Base-by-base conservation (phyloP, 2,888 invertebrate genomes). In the Lithosia quadra region DNA sequence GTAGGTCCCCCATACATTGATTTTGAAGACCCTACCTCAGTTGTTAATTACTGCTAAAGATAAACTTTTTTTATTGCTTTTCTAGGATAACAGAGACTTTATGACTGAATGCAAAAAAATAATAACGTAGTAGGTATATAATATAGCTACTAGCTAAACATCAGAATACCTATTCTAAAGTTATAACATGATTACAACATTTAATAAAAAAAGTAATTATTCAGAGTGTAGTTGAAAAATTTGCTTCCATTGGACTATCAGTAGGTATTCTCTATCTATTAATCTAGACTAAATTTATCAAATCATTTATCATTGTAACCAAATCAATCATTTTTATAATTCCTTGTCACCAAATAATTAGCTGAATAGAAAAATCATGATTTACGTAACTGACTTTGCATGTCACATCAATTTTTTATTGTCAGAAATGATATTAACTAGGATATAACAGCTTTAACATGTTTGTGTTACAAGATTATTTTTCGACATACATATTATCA, bases 311-410 rank as follows among this genome's bases (percentile, higher is more conserved):
- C 62, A 49, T 49, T 49, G 13, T 62, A 10, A 55, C 22, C 24
- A 55, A 22, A 22, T 55, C 55, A 36, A 63, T 55, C 34, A 21
- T 34, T 63, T 13, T 53, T 53, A 15, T 15, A 53, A 63, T 15
- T 34, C 53, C 22, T 63, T 63, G 53, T 33, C 49, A 63, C 21
- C n/a, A 28, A 24, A 43, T 36, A 24, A 28, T 61, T 59, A 34
- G 34, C 11, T 34, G n/a, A 59, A 59, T 34, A 34, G 13, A 56
- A 56, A 49, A 56, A 56, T 56, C 7, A 28, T 24, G 15, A 15
- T 28, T 56, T 10, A 24, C 11, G 13, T 22, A 22, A 56, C 49
- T 49, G 15, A 49, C 13, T 24, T 22, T 9, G n/a, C 15, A n/a
- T 24, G 18, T 58, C 9, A 33, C 33, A 33, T 58, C 18, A 24